Conservation (phyloP, 64 coral and sea anemone genomes). For the Porites lutea region DNA sequence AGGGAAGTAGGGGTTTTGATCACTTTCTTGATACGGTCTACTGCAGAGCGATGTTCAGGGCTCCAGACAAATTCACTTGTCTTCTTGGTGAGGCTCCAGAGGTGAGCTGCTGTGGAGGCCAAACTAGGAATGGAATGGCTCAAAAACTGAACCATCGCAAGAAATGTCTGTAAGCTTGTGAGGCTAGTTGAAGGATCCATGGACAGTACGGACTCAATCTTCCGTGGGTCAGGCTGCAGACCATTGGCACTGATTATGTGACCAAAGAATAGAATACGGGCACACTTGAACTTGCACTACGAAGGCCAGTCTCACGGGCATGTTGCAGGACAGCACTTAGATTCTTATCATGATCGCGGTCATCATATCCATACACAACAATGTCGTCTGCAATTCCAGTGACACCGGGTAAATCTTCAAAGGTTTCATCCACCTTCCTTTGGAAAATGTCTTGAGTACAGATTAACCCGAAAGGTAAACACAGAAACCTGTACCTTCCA, state of each 20-base stretch:
- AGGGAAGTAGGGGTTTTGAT: constrained; percentile 5
- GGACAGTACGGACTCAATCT: not conserved
- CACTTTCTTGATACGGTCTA: constrained; percentile 35
- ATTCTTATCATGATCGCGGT: constrained; percentile 53
- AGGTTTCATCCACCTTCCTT: constrained; percentile 47
- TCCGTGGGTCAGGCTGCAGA: constrained; percentile 46
- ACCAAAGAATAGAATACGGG: constrained; percentile 41
- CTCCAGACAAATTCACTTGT: constrained; percentile 41
- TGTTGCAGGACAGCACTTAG: constrained; percentile 44
- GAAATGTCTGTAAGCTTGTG: not conserved
- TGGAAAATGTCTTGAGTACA: not conserved
- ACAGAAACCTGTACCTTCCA: constrained; percentile 32
- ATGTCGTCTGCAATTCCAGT: constrained; percentile 56
- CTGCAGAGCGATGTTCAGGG: constrained; percentile 58
- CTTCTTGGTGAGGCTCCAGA: constrained; percentile 64
- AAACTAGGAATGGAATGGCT: constrained; percentile 58
- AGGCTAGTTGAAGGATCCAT: constrained; percentile 44
- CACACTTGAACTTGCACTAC: constrained; percentile 59
- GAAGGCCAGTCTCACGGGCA: constrained; percentile 51
- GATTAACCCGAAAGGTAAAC: constrained; percentile 46
- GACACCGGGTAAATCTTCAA: constrained; percentile 50
- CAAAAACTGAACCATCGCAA: constrained; percentile 45
- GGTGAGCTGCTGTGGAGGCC: constrained; percentile 50
- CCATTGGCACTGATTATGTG: constrained; percentile 41
- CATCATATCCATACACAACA: constrained; percentile 28